Base-by-base conservation (phyloP, 2,113 vertebrate species). In the Corythornis cristatus region DNA sequence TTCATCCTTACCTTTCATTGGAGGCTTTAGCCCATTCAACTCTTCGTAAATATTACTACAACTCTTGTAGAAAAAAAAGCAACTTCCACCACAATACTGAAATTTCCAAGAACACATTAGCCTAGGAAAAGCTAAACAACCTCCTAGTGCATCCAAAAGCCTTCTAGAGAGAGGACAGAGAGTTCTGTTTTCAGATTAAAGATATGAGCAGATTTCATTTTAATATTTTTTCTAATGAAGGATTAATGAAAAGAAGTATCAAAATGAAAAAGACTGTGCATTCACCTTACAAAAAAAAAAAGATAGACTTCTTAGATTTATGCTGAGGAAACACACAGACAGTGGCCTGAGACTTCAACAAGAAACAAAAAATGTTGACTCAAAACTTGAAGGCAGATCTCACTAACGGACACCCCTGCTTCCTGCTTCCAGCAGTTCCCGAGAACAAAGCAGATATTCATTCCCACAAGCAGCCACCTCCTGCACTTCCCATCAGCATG, bases 401-500 rank as follows among this genome's bases (percentile, higher is more conserved):
- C 0, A 0, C 29, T 61, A 45, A 15, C 45, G 90, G 57, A 81
- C 26, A 48, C 35, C 21, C 18, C 21, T 1, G 3, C 25, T 89
- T 83, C 54, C 66, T 91, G 58, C 26, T 40, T 68, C 46, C 31
- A 76, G 15, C 45, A 80, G 12, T 74, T 87, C 45, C 56, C 1
- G 1, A 74, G 83, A 76, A 54, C 56, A 93, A 85, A 83, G 50
- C 40, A 53, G 15, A 86, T 70, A 50, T 54, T 76, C 54, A 83
- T 83, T 14, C 25, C 11, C 11, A 11, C 31, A 4, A 0, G 25
- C 3, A 0, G 17, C 28, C 12, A 1, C 5, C 54, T 29, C 29
- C 15, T 0, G 0, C 3, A 1, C 9, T 45, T 40, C 64, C 43
- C 31, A n/a, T 3, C 1, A 0, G 12, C 1, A 0, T 2, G 1